Evolutionary conservation across 1,140 invertebrate genomes (phyloP), one percentile per base, ranked within the genome.

Genomic region (Macrosteles quadrilineatus): DNA sequence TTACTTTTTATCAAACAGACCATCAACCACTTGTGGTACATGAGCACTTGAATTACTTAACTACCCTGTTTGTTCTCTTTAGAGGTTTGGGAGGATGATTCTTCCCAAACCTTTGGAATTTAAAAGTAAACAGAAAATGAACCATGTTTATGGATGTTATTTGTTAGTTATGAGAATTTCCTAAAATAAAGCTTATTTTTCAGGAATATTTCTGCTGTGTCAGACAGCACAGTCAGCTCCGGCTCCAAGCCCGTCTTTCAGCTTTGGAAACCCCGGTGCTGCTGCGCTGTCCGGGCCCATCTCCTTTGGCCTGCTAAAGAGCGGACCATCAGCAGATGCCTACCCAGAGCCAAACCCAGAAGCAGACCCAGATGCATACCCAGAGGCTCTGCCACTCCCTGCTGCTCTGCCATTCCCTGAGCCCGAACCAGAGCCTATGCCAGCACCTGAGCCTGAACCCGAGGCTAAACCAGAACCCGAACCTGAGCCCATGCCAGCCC

Each of bases 191-290:
- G n/a, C n/a, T n/a, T n/a, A 9, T 25, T 14, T 59, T 59, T 14
- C 21, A 59, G 55, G 55, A 12, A 9, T 59, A 25, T 23, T 59
- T n/a, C 55, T 59, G 21, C 55, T 59, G 4, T 59, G 21, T n/a
- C 55, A 59, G 12, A 27, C 9, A 4, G 12, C 14, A 9, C n/a
- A 6, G 55, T 59, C 23, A 25, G 55, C 23, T 4, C 55, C 55
- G 21, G 25, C 55, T 25, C 55, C 55, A 29, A 6, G 21, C 55
- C 23, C 23, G 21, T 30, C 21, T 6, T 59, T 59, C 55, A 29
- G 55, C 23, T 12, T 23, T 27, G 55, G 55, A 25, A 30, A 21
- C 55, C 12, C 55, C 1, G 9, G 2, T 27, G 6, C 23, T 9
- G 9, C 12, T 14, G 4, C 21, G 11, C 55, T 59, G 2, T 59